Conservation (phyloP, 1,140 invertebrate genomes). For the Eciton burchellii region DNA sequence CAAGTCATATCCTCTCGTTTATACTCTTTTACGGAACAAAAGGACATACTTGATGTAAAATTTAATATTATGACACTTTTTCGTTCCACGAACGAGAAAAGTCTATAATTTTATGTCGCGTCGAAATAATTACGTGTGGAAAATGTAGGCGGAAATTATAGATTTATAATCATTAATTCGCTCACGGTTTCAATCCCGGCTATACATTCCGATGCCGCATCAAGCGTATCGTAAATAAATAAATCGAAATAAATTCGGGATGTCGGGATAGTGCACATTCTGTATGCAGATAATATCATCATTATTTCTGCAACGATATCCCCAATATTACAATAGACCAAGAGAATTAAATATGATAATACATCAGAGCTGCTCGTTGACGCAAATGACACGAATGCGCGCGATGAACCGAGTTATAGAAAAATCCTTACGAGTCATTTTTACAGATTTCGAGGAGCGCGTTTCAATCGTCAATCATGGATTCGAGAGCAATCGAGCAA, state of each 20-base stretch:
- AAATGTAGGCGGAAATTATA: too few species aligned
- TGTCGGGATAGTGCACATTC: not conserved
- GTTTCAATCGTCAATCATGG: not conserved
- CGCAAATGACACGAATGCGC: not conserved
- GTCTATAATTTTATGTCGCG: not conserved
- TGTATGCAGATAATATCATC: not conserved
- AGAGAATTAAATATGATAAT: not conserved
- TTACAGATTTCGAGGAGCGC: not conserved
- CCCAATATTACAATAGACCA: not conserved
- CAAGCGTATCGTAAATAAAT: conserved; percentile 3
- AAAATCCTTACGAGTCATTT: not conserved
- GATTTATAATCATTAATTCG: too few species aligned
- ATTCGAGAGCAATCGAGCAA: not conserved
- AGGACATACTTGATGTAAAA: conserved; percentile 13
- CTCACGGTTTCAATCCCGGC: not conserved
- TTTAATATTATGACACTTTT: not conserved
- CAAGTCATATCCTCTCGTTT: conserved; percentile 6
- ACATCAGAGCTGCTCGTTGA: not conserved
- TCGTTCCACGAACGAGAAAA: not conserved
- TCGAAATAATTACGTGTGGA: not conserved
- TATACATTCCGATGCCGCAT: not conserved
- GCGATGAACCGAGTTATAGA: conserved; percentile 10
- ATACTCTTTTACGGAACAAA: conserved; percentile 16
- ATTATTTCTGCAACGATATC: not conserved
- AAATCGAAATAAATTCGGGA: not conserved